phyloP scores from a whole-genome alignment of 2,113 vertebrate species.

The Leucoraja erinaceus region DNA sequence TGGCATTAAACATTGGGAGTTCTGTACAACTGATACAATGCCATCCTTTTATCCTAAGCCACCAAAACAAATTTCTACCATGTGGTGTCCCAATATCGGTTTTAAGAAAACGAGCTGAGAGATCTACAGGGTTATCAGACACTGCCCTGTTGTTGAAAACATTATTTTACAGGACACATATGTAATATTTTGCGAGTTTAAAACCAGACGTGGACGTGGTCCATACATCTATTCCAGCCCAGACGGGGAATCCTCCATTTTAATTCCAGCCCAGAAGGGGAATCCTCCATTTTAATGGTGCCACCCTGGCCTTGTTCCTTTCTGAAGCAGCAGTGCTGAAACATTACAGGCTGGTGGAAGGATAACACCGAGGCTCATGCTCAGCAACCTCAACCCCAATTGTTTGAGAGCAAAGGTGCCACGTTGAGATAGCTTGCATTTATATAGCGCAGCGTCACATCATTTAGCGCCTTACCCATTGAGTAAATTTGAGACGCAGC shows the following conservation, averaged over 20 bases:
- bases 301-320: neutral
- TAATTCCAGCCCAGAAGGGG: constrained; percentile 3
- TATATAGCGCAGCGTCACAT: neutral
- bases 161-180: neutral
- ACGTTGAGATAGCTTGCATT: neutral
- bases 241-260: neutral
- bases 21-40: too few relatives aligned
- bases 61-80: too few relatives aligned
- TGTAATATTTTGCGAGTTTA: neutral
- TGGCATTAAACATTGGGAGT: too few relatives aligned
- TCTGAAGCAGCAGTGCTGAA: neutral
- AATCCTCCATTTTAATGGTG: neutral
- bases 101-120: neutral
- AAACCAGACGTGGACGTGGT: neutral
- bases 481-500: neutral
- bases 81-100: neutral
- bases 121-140: neutral
- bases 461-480: constrained; percentile 3
- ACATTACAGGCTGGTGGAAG: neutral
- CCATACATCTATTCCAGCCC: neutral
- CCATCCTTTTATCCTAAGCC: too few relatives aligned
- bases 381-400: neutral
- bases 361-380: neutral
- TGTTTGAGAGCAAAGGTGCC: neutral
- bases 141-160: neutral